Conservation (phyloP, 92 coral and sea anemone species). For the Pocillopora grandis region DNA sequence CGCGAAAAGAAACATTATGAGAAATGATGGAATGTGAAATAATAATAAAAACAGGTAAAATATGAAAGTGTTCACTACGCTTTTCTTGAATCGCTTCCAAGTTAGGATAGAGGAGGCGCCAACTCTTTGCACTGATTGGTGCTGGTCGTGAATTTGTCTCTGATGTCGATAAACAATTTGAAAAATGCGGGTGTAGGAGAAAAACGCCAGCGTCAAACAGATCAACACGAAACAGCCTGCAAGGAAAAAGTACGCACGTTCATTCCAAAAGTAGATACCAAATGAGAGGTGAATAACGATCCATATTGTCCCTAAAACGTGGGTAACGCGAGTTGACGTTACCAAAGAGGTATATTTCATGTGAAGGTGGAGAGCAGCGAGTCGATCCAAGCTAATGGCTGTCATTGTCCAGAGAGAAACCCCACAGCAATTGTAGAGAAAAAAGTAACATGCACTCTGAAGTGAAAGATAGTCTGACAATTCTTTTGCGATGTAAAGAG, state of each 20-base stretch:
- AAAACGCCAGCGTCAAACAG: not conserved
- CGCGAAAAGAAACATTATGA: not conserved
- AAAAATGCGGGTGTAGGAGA: not conserved
- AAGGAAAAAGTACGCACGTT: not conserved
- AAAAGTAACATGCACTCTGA: not conserved
- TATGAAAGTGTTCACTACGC: not conserved
- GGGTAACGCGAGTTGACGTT: not conserved
- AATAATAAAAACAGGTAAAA: not conserved
- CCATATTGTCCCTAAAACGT: not conserved
- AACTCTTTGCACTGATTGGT: not conserved
- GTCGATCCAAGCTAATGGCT: slow-evolving; percentile 1
- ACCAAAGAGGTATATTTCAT: slow-evolving; percentile 6
- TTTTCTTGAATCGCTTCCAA: not conserved
- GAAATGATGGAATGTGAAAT: not conserved
- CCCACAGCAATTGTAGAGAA: not conserved
- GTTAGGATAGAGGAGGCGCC: not conserved
- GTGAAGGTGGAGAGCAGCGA: slow-evolving; percentile 5
- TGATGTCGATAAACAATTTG: not conserved
- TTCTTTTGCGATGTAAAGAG: not conserved
- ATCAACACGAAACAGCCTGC: not conserved
- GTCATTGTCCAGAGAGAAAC: slow-evolving; percentile 5
- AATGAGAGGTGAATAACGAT: not conserved
- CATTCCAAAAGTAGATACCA: not conserved
- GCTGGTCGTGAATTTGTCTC: not conserved
- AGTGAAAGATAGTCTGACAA: not conserved